These are phyloP conservation scores for Neomorphus geoffroyi DNA, from an alignment of 2,797 vertebrate species.

Conservation along the genomic window DNA sequence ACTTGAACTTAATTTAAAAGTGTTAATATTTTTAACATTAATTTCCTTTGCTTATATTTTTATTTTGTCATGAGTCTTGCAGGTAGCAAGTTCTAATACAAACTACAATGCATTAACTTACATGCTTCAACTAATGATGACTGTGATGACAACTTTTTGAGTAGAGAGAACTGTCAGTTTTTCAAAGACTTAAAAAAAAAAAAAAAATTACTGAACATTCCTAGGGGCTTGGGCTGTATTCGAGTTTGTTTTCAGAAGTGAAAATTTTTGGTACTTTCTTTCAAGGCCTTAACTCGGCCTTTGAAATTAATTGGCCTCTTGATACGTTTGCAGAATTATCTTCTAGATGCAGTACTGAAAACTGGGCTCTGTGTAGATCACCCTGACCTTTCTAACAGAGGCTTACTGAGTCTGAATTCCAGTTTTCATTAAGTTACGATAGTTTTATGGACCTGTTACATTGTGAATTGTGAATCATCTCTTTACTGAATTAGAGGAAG, in stretches of 20 bases:
- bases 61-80: not conserved
- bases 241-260: not conserved
- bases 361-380: not conserved
- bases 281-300: not conserved
- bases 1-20: not conserved
- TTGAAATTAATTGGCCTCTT: not conserved
- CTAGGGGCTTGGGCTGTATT: not conserved
- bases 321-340: not conserved
- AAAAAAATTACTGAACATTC: too few relatives aligned
- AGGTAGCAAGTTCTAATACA: not conserved
- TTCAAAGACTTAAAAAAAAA: not conserved
- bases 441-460: not conserved
- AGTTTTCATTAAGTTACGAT: not conserved
- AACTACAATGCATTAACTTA: not conserved
- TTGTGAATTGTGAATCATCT: not conserved
- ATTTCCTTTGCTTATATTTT: not conserved
- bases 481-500: not conserved
- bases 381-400: not conserved
- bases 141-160: not conserved
- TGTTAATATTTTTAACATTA: not conserved
- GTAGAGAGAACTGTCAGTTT: not conserved
- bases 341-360: not conserved
- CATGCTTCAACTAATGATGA: not conserved
- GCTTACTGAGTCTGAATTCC: not conserved
- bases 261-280: not conserved